A percentile compares a stretch with the other conserved stretches of the same genome.
Conservation (phyloP, 2,888 invertebrate genomes). For the Polyommatus icarus region DNA sequence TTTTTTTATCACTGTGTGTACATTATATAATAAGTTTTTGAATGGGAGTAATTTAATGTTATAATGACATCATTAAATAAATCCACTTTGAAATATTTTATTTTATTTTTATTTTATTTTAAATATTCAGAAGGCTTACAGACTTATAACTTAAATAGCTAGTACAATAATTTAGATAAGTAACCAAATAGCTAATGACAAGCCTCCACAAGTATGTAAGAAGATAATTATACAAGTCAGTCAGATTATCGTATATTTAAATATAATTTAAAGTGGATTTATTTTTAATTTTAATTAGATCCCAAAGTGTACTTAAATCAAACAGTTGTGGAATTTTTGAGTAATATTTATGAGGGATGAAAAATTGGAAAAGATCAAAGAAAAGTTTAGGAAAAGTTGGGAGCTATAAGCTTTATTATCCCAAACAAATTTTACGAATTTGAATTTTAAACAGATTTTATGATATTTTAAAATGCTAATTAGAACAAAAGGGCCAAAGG, state of each 20-base stretch:
- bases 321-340: neutral
- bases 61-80: too few species aligned
- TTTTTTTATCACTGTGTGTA: too few species aligned
- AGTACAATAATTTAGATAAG: too few species aligned
- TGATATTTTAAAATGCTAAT: neutral
- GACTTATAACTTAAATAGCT: too few species aligned
- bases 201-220: too few species aligned
- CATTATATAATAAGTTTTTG: neutral
- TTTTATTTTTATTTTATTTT: too few species aligned
- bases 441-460: neutral
- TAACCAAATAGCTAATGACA: too few species aligned
- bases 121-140: too few species aligned
- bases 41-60: neutral
- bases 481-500: neutral
- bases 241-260: too few species aligned
- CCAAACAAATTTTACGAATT: constrained; percentile 12
- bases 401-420: neutral
- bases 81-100: neutral
- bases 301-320: neutral
- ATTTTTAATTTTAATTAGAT: too few species aligned
- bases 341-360: neutral
- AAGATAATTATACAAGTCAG: too few species aligned
- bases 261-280: too few species aligned
- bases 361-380: neutral
- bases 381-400: neutral